Evolutionary conservation across 2,888 invertebrate species (phyloP).

Genomic region (Machimus rusticus): DNA sequence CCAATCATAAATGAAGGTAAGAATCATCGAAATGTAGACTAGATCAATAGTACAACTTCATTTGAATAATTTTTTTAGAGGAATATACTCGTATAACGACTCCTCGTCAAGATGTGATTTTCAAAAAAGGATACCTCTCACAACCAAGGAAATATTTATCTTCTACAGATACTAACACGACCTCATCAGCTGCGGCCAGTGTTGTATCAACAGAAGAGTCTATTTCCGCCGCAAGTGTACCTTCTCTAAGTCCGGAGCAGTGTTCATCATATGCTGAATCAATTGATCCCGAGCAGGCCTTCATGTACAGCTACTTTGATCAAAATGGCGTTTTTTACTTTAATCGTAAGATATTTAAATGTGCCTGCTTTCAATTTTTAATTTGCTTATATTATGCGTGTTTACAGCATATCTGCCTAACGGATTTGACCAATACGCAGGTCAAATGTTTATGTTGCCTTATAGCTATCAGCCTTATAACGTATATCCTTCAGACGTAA

Average conservation of each 20-base stretch:
- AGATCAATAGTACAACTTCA: not conserved
- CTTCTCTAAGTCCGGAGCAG: conserved; percentile 49
- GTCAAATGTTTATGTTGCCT: conserved; percentile 51
- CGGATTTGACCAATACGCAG: conserved; percentile 49
- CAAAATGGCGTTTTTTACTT: conserved; percentile 64
- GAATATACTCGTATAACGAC: conserved; percentile 76
- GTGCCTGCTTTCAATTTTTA: not conserved
- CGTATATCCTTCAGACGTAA: conserved; percentile 46
- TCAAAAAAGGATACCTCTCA: conserved; percentile 73
- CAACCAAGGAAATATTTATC: conserved; percentile 54
- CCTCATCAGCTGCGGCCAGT: conserved; percentile 49
- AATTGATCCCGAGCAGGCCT: conserved; percentile 47
- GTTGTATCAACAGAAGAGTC: conserved; percentile 50
- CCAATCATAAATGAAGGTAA: conserved; percentile 49
- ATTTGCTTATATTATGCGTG: not conserved
- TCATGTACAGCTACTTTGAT: conserved; percentile 62
- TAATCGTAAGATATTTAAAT: conserved; percentile 62
- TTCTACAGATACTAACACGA: conserved; percentile 48
- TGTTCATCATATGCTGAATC: conserved; percentile 48
- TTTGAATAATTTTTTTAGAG: conserved; percentile 55
- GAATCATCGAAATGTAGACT: not conserved
- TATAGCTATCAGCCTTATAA: conserved; percentile 49
- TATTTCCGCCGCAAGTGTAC: conserved; percentile 48
- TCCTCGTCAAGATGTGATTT: conserved; percentile 74
- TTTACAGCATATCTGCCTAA: conserved; percentile 48